A percentile compares a stretch with the other conserved stretches of the same genome.
Conservation (phyloP, 2,113 vertebrate species). For the Lepisosteus oculatus region DNA sequence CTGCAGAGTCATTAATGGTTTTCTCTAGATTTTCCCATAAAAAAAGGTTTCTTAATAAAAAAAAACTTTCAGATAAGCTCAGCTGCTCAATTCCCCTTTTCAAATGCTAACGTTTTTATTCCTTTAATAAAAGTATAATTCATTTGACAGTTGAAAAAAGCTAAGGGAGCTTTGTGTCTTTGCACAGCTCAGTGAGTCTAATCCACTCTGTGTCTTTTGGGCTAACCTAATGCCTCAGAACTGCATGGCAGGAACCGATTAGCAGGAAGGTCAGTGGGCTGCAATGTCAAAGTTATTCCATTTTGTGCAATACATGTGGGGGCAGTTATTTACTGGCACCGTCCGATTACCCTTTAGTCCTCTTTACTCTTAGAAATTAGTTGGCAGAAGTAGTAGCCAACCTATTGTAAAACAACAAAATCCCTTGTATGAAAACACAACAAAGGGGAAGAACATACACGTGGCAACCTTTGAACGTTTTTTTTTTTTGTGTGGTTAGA, state of each 20-base stretch:
- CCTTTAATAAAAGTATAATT: slow-evolving; percentile 62
- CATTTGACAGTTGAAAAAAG: slow-evolving; percentile 63
- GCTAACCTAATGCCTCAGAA: slow-evolving; percentile 43
- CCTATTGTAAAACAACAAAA: too few relatives aligned
- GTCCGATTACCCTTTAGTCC: too few relatives aligned
- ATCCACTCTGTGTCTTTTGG: slow-evolving; percentile 59
- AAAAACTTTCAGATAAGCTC: slow-evolving; percentile 21
- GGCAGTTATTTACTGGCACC: slow-evolving; percentile 18
- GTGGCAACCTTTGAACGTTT: too few relatives aligned
- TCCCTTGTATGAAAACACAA: too few relatives aligned
- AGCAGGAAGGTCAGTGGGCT: slow-evolving; percentile 58
- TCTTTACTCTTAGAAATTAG: too few relatives aligned
- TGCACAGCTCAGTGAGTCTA: slow-evolving; percentile 50
- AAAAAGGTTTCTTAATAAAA: slow-evolving; percentile 52
- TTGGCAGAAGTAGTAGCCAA: too few relatives aligned
- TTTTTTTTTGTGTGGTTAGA: too few relatives aligned
- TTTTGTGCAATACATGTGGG: slow-evolving; percentile 34
- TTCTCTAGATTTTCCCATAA: slow-evolving; percentile 31
- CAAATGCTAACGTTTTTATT: slow-evolving; percentile 35
- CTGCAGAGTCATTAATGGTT: slow-evolving; percentile 48
- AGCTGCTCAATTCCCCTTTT: slow-evolving; percentile 55
- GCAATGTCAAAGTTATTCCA: slow-evolving; percentile 48
- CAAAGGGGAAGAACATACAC: too few relatives aligned
- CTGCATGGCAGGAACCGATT: slow-evolving; percentile 62
- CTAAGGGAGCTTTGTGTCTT: slow-evolving; percentile 64